phyloP scores from a whole-genome alignment of 2,797 vertebrate species.

The Tympanoctomys barrerae region DNA sequence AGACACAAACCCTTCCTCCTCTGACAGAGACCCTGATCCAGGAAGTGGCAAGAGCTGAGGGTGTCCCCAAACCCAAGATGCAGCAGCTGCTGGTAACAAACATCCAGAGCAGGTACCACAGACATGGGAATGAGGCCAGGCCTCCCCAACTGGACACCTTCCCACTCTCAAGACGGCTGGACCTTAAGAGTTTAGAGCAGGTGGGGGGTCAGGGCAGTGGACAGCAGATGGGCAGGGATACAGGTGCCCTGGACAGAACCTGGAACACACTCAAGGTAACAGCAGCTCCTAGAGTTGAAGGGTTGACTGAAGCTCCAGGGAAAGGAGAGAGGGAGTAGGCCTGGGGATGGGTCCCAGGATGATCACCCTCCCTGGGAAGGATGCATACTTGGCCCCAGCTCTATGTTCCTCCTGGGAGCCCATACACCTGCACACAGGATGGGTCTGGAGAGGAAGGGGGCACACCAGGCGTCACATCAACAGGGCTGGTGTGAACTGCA shows the following conservation, averaged over 20 bases:
- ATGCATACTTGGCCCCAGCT: neutral
- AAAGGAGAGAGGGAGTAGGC: neutral
- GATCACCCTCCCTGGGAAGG: neutral
- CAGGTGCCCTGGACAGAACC: neutral
- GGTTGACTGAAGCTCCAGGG: neutral
- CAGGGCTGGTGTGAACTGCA: no score
- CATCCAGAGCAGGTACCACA: accelerated
- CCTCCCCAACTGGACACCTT: neutral
- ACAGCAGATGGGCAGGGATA: neutral
- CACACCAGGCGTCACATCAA: accelerated
- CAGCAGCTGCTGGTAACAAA: neutral
- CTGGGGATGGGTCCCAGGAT: accelerated
- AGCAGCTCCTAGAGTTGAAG: neutral
- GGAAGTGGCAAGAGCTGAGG: neutral
- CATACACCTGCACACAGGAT: neutral
- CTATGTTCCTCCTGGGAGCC: neutral
- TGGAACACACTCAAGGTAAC: no score
- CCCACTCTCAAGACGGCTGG: neutral
- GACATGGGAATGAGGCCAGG: neutral
- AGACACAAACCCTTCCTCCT: neutral
- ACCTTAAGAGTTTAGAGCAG: neutral
- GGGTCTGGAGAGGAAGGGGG: accelerated
- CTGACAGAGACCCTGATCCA: neutral
- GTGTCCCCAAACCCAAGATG: neutral
- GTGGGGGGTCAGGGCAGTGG: neutral